Base-by-base conservation (phyloP, 1,140 invertebrate genomes). In the Scaptomyza pallida region DNA sequence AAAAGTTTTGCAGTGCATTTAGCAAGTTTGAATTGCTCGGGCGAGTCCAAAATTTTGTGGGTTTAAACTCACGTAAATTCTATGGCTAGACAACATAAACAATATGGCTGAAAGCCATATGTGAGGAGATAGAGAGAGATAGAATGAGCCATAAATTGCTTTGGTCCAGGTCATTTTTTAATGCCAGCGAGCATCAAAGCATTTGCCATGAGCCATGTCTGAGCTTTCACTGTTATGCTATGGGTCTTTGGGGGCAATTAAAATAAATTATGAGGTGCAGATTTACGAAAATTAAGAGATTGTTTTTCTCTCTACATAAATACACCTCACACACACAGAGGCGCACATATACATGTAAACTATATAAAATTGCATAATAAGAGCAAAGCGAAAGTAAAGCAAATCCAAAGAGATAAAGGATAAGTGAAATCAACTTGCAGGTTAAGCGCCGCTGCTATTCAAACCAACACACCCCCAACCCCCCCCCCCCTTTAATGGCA, bases 241-340 rank as follows among this genome's bases (percentile, higher is more conserved):
- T 35, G 48, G 69, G 68, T 83, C 80, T 79, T 85, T 67, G 61
- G 63, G 43, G 82, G 88, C 88, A 90, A 90, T 90, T 90, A 90
- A 90, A 90, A 90, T 90, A 90, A 90, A 90, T 89, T 90, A 90
- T 90, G 88, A 90, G 80, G 88, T 90, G 88, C 83, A 90, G 85
- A 90, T 90, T 90, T 83, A 80, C 83, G 88, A 89, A 90, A 90
- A 90, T 90, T 90, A 90, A 90, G 82, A 83, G 86, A 88, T 88
- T 85, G 81, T 85, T 86, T 86, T 81, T 68, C 59, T 64, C 30
- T 51, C 23, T 13, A 13, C 33, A 15, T 56, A 54, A 48, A 63
- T 48, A 67, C 68, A 67, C 60, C 33, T 43, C 54, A 67, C 68
- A 67, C 60, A 40, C 50, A 37, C 16, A 15, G 23, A 15, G 52